Conservation (phyloP, 2,888 invertebrate species). For the Drosophila prostipennis region DNA sequence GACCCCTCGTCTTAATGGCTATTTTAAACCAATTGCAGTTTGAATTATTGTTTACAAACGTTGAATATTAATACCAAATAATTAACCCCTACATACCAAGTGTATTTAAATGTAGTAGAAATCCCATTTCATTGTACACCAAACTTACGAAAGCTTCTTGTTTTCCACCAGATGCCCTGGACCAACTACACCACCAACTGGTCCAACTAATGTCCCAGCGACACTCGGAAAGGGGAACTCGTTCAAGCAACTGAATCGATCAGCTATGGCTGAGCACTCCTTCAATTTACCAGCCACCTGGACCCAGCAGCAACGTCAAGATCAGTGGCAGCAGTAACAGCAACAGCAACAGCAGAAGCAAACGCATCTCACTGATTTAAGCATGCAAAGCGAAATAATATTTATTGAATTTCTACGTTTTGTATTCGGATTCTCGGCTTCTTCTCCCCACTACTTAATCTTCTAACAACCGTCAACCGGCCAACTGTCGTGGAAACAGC, state of each 20-base stretch:
- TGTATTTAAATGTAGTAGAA: not conserved
- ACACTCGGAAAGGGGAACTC: conserved; percentile 32
- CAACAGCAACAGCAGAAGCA: too few species aligned
- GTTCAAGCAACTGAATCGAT: conserved; percentile 25
- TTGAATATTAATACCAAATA: too few species aligned
- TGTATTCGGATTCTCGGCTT: conserved; percentile 42
- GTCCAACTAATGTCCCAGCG: conserved; percentile 75
- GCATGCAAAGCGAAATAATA: conserved; percentile 36
- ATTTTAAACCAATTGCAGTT: not conserved
- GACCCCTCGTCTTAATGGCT: too few species aligned
- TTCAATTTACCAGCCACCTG: conserved; percentile 1
- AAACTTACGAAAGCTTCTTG: not conserved
- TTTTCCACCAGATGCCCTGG: conserved; percentile 79
- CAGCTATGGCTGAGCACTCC: conserved; percentile 2
- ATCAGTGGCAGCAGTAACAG: conserved; percentile 26
- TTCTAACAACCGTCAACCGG: conserved; percentile 15
- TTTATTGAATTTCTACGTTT: conserved; percentile 53
- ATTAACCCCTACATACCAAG: too few species aligned
- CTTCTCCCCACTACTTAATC: conserved; percentile 21
- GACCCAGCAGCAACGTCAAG: conserved; percentile 23
- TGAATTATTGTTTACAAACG: too few species aligned
- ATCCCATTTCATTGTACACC: not conserved
- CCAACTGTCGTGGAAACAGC: conserved; percentile 12
- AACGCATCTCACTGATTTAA: conserved; percentile 35
- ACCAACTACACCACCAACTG: conserved; percentile 81